Conservation (phyloP, 2,797 vertebrate genomes). For the Tenualosa thibaudeaui region DNA sequence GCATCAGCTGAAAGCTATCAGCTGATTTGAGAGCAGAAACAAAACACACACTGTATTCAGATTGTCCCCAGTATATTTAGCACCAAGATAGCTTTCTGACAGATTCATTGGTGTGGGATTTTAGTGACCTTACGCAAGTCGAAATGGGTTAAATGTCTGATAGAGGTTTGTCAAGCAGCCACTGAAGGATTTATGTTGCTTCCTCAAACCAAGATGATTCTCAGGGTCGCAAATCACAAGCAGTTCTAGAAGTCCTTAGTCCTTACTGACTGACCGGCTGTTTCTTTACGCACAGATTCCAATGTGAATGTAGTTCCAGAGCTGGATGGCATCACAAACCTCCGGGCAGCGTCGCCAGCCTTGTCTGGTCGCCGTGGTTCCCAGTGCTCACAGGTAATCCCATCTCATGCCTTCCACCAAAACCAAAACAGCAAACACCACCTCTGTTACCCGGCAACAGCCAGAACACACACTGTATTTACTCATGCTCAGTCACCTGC, state of each 20-base stretch:
- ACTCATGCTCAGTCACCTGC: neutral
- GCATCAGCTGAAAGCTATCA: neutral
- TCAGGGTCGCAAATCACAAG: no score
- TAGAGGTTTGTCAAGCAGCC: neutral
- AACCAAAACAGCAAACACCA: neutral
- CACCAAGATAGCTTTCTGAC: neutral
- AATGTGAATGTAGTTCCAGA: slow-evolving; percentile 57
- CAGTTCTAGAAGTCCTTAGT: no score
- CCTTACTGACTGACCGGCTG: neutral
- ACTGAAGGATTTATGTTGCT: neutral
- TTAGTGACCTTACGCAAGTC: neutral
- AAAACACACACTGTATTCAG: neutral
- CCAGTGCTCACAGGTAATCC: slow-evolving; percentile 67
- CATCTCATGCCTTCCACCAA: neutral
- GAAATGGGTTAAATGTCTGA: neutral
- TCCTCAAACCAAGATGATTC: neutral
- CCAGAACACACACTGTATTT: neutral
- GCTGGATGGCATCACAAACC: slow-evolving; percentile 50
- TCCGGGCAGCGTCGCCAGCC: slow-evolving; percentile 65
- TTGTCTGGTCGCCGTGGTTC: slow-evolving; percentile 64
- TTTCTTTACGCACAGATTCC: neutral
- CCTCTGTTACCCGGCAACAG: neutral
- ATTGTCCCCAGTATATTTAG: neutral
- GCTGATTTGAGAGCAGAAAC: neutral
- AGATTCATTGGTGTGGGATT: neutral